phyloP scores from a whole-genome alignment of 2,797 vertebrate genomes.

The Champsocephalus esox region DNA sequence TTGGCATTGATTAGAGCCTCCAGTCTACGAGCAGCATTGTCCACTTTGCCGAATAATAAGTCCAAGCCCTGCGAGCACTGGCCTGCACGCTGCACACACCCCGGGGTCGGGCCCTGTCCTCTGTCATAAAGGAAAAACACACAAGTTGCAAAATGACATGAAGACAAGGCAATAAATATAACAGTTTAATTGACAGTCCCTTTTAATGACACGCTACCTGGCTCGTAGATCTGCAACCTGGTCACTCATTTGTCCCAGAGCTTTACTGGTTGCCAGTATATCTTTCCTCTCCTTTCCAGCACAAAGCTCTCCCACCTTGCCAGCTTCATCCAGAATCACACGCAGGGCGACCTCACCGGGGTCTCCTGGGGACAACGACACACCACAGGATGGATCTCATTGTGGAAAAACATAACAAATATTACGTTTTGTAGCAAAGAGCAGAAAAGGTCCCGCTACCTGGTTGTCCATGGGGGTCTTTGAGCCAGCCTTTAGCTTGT shows the following conservation, averaged over 20 bases:
- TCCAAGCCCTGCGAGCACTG: conserved; percentile 96
- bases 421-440: conserved; percentile 8
- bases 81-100: conserved; percentile 88
- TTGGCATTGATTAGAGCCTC: conserved; percentile 97
- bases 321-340: conserved; percentile 96
- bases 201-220: conserved; percentile 81
- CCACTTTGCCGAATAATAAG: conserved; percentile 95
- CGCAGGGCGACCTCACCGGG: conserved; percentile 93
- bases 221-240: conserved; percentile 93
- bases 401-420: background rate
- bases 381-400: conserved; percentile 1
- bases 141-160: conserved; percentile 9
- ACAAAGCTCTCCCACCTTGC: conserved; percentile 96
- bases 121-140: conserved; percentile 55
- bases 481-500: conserved; percentile 96
- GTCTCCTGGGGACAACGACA: conserved; percentile 84
- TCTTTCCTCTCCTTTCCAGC: conserved; percentile 96
- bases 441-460: conserved; percentile 79
- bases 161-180: background rate
- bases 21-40: conserved; percentile 92
- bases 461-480: conserved; percentile 92
- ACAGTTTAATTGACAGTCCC: background rate
- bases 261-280: conserved; percentile 92
- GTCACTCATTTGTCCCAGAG: conserved; percentile 95
- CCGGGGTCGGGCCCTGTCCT: conserved; percentile 77